Evolutionary conservation across 2,888 invertebrate genomes (phyloP).

Genomic region (Glaucopsyche alexis): DNA sequence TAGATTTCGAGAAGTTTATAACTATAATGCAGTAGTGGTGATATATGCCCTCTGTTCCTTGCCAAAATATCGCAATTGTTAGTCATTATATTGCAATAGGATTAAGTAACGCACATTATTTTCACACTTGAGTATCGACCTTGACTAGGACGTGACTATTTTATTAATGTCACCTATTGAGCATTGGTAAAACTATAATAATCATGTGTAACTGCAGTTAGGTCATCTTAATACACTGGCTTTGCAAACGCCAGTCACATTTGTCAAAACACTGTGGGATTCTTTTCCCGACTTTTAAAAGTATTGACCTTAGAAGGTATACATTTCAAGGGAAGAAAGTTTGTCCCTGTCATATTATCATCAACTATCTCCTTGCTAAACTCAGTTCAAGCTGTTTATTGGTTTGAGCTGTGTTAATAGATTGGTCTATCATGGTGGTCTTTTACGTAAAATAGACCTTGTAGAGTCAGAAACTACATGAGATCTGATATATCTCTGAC

Average conservation of each 20-base stretch:
- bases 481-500: no score
- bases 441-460: no score
- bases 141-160: slow-evolving; percentile 7
- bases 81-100: slow-evolving; percentile 6
- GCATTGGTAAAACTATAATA: not conserved
- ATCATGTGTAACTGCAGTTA: not conserved
- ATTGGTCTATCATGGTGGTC: no score
- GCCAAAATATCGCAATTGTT: slow-evolving; percentile 13
- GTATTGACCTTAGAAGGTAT: no score
- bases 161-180: not conserved
- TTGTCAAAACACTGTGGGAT: not conserved
- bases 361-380: no score
- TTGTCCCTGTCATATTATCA: no score
- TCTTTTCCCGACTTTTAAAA: no score
- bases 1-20: no score
- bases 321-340: no score
- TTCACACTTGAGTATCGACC: slow-evolving; percentile 10
- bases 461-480: no score
- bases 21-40: not conserved
- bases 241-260: not conserved
- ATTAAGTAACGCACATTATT: slow-evolving; percentile 15
- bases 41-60: not conserved
- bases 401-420: no score
- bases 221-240: not conserved
- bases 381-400: no score